phyloP scores from a whole-genome alignment of 2,113 vertebrate genomes.

The Dryoscopus gambensis region DNA sequence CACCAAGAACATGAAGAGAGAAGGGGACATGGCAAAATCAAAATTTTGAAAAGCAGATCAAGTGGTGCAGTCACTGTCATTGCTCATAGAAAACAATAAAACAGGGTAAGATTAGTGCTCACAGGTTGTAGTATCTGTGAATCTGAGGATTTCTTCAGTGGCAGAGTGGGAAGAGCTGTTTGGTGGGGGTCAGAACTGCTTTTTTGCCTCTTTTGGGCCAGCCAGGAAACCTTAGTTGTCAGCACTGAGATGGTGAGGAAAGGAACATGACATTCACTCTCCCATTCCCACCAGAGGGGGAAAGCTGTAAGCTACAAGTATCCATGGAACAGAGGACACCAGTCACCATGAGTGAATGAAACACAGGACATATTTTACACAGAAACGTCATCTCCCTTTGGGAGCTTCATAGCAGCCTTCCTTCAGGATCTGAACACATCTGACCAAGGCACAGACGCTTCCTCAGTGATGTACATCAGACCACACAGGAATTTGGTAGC shows the following conservation, averaged over 20 bases:
- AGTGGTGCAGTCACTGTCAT: not conserved
- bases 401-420: not conserved
- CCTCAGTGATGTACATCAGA: not conserved
- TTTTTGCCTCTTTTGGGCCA: not conserved
- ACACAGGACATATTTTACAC: not conserved
- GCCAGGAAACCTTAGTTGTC: not conserved
- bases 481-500: not conserved
- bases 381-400: not conserved
- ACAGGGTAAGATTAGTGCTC: not conserved
- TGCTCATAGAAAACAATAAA: not conserved
- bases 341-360: not conserved
- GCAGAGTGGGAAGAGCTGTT: not conserved
- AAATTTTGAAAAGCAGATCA: not conserved
- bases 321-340: not conserved
- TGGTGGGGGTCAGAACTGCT: not conserved
- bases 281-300: not conserved
- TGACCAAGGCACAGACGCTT: not conserved
- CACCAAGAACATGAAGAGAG: not conserved
- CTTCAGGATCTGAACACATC: not conserved
- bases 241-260: not conserved
- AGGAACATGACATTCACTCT: not conserved
- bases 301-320: not conserved
- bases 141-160: not conserved
- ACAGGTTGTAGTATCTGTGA: not conserved
- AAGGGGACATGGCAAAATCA: not conserved